Conservation (phyloP, 2,888 invertebrate genomes). For the Kryphioiulus occultus region DNA sequence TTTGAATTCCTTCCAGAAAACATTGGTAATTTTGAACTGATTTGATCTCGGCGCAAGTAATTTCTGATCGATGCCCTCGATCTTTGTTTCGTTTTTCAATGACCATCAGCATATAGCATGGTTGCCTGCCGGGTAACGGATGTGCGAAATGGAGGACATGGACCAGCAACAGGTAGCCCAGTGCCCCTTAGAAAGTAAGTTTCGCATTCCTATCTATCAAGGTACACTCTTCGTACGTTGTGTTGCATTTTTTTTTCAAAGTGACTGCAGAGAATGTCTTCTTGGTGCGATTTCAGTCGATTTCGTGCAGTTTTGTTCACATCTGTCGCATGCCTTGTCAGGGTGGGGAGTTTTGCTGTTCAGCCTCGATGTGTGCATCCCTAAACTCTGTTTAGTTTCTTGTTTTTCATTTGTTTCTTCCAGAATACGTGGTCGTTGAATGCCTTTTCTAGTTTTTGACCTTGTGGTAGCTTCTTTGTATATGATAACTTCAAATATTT, state of each 20-base stretch:
- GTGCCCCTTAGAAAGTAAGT: conserved; percentile 70
- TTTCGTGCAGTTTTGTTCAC: background rate
- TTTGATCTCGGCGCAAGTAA: background rate
- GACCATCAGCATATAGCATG: conserved; percentile 89
- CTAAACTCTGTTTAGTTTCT: background rate
- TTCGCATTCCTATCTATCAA: conserved; percentile 34
- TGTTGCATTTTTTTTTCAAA: background rate
- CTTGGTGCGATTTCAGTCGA: background rate
- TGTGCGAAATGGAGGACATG: conserved; percentile 82
- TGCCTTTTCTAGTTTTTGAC: background rate
- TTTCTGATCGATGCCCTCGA: conserved; percentile 7
- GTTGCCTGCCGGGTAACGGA: conserved; percentile 96
- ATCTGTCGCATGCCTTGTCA: conserved; percentile 36
- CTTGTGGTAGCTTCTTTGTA: background rate
- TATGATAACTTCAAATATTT: background rate
- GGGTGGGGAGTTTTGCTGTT: background rate
- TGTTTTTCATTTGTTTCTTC: background rate
- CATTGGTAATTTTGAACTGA: background rate
- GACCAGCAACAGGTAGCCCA: conserved; percentile 76
- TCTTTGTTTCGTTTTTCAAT: conserved; percentile 43
- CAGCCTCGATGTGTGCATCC: background rate
- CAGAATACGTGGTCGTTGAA: background rate
- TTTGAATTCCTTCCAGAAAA: background rate
- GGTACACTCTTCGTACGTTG: conserved; percentile 1
- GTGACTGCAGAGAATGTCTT: background rate